Evolutionary conservation across 2,113 vertebrate species (phyloP), one percentile per base, ranked within the genome.

Genomic region (Phaethornis superciliosus): DNA sequence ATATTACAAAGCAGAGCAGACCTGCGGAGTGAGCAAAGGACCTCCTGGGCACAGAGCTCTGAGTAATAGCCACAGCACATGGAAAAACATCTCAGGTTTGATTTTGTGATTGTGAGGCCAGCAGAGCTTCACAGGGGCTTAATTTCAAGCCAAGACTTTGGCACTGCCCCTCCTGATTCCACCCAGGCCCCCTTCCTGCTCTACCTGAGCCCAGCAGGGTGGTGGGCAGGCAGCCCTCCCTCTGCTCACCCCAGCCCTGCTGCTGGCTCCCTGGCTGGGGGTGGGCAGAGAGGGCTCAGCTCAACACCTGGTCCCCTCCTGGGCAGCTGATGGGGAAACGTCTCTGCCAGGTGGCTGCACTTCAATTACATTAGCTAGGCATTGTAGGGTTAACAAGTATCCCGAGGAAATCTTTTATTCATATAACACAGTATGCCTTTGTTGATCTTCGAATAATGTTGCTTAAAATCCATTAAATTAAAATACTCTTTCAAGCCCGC

Each of bases 321-420:
- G 97, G 96, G 98, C 99, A 99, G 98, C 98, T 98, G 98, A 99
- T 97, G 97, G 97, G 96, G 97, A 98, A 98, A 98, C 97, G 98
- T 98, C 98, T 97, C 97, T 98, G 98, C 98, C 98, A 99, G 99
- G 98, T 99, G 99, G 98, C 97, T 97, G 96, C 94, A 97, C 98
- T 98, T 99, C 98, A 99, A 97, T 98, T 96, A 98, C 98, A 98
- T 98, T 98, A 98, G 97, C 98, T 97, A 98, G 98, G 97, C 98
- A 98, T 96, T 98, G 98, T 96, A 98, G 98, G 98, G 98, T 98
- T 98, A 98, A 98, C 89, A 85, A 97, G 96, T 78, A 96, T 91
- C 96, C 97, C 89, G 24, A 94, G 96, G 95, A 97, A 96, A 98
- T 97, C 97, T 98, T 98, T 98, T 97, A 98, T 97, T 97, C 96